phyloP scores from a whole-genome alignment of 2,797 vertebrate species.

The Gorsachius magnificus region DNA sequence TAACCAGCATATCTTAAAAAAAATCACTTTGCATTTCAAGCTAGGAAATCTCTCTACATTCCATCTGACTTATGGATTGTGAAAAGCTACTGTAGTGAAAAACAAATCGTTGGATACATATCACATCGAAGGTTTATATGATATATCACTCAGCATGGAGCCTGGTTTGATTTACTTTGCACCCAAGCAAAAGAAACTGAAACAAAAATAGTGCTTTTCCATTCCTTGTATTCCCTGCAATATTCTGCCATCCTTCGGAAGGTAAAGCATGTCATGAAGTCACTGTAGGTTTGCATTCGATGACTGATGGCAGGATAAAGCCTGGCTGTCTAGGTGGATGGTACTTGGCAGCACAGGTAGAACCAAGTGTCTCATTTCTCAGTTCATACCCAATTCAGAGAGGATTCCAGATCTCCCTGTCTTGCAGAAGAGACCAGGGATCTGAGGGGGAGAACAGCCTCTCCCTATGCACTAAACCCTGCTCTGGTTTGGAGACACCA shows the following conservation, averaged over 20 bases:
- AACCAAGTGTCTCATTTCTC: background rate
- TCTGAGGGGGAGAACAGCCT: background rate
- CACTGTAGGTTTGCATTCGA: background rate
- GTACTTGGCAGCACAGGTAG: background rate
- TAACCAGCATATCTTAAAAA: constrained; percentile 3
- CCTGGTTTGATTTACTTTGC: constrained; percentile 62
- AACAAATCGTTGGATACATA: constrained; percentile 54
- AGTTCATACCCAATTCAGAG: background rate
- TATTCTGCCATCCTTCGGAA: background rate
- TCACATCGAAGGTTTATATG: constrained; percentile 46
- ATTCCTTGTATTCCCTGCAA: background rate
- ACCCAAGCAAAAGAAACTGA: constrained; percentile 40
- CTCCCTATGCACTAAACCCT: constrained; percentile 17
- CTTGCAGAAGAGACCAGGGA: background rate
- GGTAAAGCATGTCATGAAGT: constrained; percentile 5
- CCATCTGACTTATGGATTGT: constrained; percentile 59
- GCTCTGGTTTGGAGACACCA: constrained; percentile 48
- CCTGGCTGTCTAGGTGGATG: background rate
- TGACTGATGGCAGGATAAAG: constrained; percentile 15
- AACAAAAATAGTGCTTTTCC: constrained; percentile 48
- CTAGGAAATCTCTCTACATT: constrained; percentile 32
- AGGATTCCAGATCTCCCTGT: background rate
- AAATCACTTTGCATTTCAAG: constrained; percentile 54
- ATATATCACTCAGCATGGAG: constrained; percentile 52
- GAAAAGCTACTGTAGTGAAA: constrained; percentile 63